phyloP scores from a whole-genome alignment of 2,888 invertebrate genomes.

The Agonopterix subpropinquella region DNA sequence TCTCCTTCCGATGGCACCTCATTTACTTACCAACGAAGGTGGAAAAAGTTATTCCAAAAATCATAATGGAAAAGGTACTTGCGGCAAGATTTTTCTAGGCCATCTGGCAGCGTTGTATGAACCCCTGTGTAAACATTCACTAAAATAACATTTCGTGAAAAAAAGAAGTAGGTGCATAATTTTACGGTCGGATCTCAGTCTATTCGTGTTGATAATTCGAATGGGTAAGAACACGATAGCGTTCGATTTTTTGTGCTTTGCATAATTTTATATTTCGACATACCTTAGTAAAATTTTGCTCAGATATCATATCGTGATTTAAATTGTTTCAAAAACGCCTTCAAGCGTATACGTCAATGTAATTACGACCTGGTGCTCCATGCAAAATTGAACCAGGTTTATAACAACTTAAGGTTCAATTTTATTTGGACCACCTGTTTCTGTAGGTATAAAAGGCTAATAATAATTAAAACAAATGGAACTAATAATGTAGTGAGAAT shows the following conservation, averaged over 20 bases:
- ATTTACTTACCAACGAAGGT: too few species aligned
- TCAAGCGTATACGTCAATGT: constrained; percentile 3
- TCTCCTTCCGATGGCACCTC: too few species aligned
- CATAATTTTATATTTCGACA: background rate
- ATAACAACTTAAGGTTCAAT: background rate
- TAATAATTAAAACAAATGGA: constrained; percentile 35
- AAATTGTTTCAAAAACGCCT: constrained; percentile 2
- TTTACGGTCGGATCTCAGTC: too few species aligned
- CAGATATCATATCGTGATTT: constrained; percentile 23
- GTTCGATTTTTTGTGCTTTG: background rate
- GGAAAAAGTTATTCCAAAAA: too few species aligned
- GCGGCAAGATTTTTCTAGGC: too few species aligned
- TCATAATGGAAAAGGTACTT: too few species aligned
- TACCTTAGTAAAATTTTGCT: constrained; percentile 11
- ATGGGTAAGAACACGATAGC: too few species aligned
- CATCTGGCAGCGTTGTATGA: too few species aligned
- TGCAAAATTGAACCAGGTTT: background rate
- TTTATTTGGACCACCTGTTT: background rate
- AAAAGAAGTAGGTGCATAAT: too few species aligned
- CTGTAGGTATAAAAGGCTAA: constrained; percentile 21
- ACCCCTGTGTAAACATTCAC: too few species aligned
- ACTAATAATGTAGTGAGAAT: constrained; percentile 56
- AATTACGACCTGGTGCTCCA: background rate
- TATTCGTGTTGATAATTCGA: too few species aligned
- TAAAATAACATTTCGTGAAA: too few species aligned